These are phyloP conservation scores for Nymphicus hollandicus DNA, from an alignment of 2,113 vertebrate species.

Conservation along the genomic window DNA sequence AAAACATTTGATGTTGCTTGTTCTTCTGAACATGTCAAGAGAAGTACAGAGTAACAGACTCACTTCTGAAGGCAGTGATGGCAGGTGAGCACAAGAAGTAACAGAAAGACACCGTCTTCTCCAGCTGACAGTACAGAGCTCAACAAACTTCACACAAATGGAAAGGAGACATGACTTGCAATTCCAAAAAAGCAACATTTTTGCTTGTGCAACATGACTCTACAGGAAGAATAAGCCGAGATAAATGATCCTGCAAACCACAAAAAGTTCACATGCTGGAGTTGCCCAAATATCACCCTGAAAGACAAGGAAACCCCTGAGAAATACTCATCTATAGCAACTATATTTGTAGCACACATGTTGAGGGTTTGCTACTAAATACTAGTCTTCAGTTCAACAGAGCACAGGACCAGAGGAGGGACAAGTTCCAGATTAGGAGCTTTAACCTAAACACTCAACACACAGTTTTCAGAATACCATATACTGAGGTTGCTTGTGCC, in stretches of 20 bases:
- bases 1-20: background rate
- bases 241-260: slow-evolving; percentile 20
- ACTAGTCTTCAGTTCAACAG: background rate
- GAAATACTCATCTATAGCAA: background rate
- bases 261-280: background rate
- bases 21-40: background rate
- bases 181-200: background rate
- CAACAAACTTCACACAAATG: background rate
- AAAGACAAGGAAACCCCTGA: background rate
- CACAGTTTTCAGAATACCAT: background rate
- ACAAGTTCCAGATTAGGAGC: background rate
- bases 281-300: background rate
- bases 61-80: slow-evolving; percentile 29
- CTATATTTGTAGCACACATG: background rate
- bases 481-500: background rate
- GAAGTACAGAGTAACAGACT: slow-evolving; percentile 2
- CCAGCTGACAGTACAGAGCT: background rate
- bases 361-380: background rate
- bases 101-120: background rate
- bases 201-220: background rate
- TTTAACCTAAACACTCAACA: background rate
- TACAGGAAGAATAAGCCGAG: slow-evolving; percentile 43
- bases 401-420: background rate
- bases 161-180: background rate
- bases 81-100: background rate